Evolutionary conservation across 2,113 vertebrate genomes (phyloP).

Genomic region (Spea bombifrons): DNA sequence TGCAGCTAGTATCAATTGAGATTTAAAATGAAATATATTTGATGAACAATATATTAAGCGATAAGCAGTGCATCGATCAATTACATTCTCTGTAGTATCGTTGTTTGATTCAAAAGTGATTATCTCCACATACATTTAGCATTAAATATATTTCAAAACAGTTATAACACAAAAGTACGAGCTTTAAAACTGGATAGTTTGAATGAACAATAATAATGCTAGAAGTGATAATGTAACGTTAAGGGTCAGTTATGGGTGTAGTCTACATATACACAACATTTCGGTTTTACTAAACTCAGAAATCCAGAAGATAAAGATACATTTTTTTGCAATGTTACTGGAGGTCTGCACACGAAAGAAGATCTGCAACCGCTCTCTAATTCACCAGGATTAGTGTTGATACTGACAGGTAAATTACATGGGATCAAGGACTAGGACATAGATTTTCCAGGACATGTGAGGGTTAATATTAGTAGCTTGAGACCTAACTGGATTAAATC

Average conservation of each 20-base stretch:
- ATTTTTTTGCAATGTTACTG: no score
- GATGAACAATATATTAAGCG: slow-evolving; percentile 35
- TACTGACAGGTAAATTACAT: no score
- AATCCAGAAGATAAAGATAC: no score
- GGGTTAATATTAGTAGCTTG: no score
- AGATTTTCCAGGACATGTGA: no score
- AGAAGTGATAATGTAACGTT: not conserved
- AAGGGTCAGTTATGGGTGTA: not conserved
- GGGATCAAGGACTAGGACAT: no score
- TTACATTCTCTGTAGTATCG: slow-evolving; percentile 19
- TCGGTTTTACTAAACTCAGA: no score
- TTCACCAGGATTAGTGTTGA: no score
- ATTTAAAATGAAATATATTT: slow-evolving; percentile 42
- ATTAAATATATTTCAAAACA: slow-evolving; percentile 45
- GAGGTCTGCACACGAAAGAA: no score
- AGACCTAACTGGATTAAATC: no score
- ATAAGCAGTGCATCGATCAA: slow-evolving; percentile 28
- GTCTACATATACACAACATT: no score
- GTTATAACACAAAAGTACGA: slow-evolving; percentile 27
- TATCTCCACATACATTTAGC: slow-evolving; percentile 41
- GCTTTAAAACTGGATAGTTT: slow-evolving; percentile 15
- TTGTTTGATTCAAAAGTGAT: slow-evolving; percentile 33
- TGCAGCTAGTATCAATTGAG: slow-evolving; percentile 1
- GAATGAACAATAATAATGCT: not conserved
- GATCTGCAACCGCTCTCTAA: no score